Evolutionary conservation across 2,797 vertebrate genomes (phyloP).

Genomic region (Chromobotia macracanthus): DNA sequence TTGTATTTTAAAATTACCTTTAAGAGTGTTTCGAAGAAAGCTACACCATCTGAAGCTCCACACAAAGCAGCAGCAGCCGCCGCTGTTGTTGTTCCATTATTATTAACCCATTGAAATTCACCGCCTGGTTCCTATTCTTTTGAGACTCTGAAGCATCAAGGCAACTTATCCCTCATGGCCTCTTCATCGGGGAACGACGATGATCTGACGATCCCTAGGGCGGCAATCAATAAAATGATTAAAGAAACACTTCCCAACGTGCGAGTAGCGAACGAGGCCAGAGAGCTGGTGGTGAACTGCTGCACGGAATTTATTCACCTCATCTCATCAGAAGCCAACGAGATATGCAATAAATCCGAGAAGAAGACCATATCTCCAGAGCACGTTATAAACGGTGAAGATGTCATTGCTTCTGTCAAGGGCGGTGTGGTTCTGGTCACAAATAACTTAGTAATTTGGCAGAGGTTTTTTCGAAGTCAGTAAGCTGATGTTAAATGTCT

Average conservation of each 20-base stretch:
- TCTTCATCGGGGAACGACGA: constrained; percentile 98
- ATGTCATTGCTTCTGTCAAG: fast-evolving
- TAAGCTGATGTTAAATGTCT: no score
- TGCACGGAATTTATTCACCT: constrained; percentile 99
- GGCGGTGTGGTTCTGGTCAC: not conserved
- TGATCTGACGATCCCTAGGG: constrained; percentile 96
- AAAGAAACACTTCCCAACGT: constrained; percentile 98
- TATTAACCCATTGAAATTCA: not conserved
- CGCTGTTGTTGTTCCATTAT: not conserved
- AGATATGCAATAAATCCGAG: constrained; percentile 99
- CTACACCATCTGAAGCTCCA: not conserved
- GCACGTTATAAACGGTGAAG: constrained; percentile 95
- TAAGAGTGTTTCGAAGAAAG: constrained; percentile 1
- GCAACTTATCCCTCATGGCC: constrained; percentile 79
- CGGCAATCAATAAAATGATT: constrained; percentile 99
- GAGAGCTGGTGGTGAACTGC: constrained; percentile 98
- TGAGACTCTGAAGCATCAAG: not conserved
- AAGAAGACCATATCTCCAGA: constrained; percentile 99
- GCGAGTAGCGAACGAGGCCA: constrained; percentile 95
- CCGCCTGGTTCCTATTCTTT: not conserved
- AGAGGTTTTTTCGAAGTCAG: no score
- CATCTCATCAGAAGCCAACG: constrained; percentile 96
- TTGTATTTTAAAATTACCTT: not conserved
- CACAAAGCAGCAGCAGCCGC: constrained; percentile 36
- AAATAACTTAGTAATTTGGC: not conserved